Evolutionary conservation across 2,797 vertebrate species (phyloP).

Genomic region (Rousettus madagascariensis): DNA sequence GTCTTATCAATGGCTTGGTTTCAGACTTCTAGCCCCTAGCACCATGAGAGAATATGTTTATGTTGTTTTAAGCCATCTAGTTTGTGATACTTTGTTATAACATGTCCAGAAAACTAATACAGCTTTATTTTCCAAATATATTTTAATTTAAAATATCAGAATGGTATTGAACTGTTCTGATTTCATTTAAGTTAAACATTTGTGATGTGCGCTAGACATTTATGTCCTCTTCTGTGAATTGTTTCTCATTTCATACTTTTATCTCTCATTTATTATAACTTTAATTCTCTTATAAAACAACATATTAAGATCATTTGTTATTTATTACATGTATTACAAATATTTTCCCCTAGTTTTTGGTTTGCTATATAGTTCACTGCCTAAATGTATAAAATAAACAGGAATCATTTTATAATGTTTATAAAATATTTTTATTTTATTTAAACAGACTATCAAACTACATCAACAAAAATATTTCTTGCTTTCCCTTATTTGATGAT

Average conservation of each 20-base stretch:
- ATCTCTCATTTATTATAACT: neutral
- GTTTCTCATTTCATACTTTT: neutral
- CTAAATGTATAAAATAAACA: neutral
- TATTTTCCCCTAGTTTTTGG: neutral
- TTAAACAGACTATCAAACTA: neutral
- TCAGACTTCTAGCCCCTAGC: neutral
- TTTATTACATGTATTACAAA: neutral
- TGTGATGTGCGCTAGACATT: neutral
- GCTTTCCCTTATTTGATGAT: neutral
- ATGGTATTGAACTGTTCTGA: neutral
- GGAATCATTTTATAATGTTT: neutral
- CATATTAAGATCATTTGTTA: neutral
- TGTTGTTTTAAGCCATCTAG: neutral
- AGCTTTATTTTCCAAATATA: neutral
- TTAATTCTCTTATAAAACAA: neutral
- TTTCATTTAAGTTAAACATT: neutral
- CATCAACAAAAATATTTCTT: neutral
- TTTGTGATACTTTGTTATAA: neutral
- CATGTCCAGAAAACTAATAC: neutral
- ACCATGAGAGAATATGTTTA: neutral
- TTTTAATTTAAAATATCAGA: neutral
- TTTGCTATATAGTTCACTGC: neutral
- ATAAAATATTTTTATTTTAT: neutral
- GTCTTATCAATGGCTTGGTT: neutral
- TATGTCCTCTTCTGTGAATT: neutral